A percentile compares a stretch with the other conserved stretches of the same genome.
phyloP scores from a whole-genome alignment of 2,113 vertebrate genomes.

The Alligator sinensis region DNA sequence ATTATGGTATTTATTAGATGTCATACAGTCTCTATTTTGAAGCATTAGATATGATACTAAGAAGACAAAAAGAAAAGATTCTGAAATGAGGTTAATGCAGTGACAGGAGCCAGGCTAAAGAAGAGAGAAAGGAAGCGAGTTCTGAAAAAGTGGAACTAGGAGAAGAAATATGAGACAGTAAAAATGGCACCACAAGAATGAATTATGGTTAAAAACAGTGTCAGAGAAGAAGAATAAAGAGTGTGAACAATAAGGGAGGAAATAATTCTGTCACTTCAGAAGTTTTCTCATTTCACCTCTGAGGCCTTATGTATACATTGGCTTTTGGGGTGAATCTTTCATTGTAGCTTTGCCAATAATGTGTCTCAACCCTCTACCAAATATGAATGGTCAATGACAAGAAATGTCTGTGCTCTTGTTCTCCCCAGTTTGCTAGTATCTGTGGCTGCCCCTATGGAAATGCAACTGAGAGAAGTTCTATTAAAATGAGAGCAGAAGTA shows the following conservation, averaged over 20 bases:
- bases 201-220: background rate
- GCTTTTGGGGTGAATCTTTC: background rate
- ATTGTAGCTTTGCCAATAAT: background rate
- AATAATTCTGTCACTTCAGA: background rate
- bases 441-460: background rate
- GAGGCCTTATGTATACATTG: background rate
- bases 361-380: background rate
- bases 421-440: background rate
- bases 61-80: conserved; percentile 51
- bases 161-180: background rate
- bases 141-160: conserved; percentile 10
- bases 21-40: conserved; percentile 12
- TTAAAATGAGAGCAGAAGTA: background rate
- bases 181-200: background rate
- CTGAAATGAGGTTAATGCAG: conserved; percentile 42
- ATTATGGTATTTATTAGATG: background rate
- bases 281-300: background rate
- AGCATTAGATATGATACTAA: conserved; percentile 52
- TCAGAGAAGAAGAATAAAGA: background rate
- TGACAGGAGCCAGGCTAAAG: conserved; percentile 17
- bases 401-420: background rate
- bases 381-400: background rate
- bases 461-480: background rate
- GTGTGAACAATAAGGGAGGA: background rate
- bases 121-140: conserved; percentile 14